A percentile compares a stretch with the other conserved stretches of the same genome.
Evolutionary conservation across 92 coral and sea anemone species (phyloP).

Genomic region (Siderastrea siderea): DNA sequence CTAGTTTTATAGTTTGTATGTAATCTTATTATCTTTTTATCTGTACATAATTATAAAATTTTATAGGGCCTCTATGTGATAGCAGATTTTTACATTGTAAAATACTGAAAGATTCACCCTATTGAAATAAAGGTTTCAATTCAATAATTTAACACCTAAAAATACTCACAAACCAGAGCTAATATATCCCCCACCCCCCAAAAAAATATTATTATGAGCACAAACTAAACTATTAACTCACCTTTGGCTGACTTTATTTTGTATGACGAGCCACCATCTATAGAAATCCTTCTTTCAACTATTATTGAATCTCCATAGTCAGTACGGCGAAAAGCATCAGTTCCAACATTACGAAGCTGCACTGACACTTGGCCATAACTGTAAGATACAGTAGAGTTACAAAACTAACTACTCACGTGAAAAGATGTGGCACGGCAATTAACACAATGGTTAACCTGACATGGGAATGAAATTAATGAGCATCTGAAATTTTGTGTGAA

Average conservation of each 20-base stretch:
- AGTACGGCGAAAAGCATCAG: slow-evolving; percentile 38
- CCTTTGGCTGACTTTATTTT: slow-evolving; percentile 42
- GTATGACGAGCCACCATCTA: slow-evolving; percentile 55
- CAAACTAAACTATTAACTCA: background rate
- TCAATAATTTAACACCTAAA: too few species aligned
- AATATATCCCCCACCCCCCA: too few species aligned
- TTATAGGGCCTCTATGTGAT: too few species aligned
- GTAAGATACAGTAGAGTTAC: background rate
- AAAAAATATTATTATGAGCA: background rate
- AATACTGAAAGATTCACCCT: too few species aligned
- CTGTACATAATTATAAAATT: too few species aligned
- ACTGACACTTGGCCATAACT: slow-evolving; percentile 51
- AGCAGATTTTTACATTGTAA: too few species aligned
- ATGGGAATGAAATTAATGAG: too few species aligned
- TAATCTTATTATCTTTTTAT: too few species aligned
- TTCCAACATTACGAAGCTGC: slow-evolving; percentile 39
- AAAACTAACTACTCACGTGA: background rate
- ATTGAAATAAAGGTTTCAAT: too few species aligned
- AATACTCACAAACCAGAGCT: too few species aligned
- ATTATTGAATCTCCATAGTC: slow-evolving; percentile 48
- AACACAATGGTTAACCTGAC: background rate
- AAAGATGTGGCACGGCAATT: background rate
- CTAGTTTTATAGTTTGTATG: too few species aligned
- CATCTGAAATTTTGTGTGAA: too few species aligned
- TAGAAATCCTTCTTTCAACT: slow-evolving; percentile 46